These are phyloP conservation scores for Microcebus lehilahytsara DNA, from an alignment of 2,113 vertebrate genomes.

Conservation along the genomic window DNA sequence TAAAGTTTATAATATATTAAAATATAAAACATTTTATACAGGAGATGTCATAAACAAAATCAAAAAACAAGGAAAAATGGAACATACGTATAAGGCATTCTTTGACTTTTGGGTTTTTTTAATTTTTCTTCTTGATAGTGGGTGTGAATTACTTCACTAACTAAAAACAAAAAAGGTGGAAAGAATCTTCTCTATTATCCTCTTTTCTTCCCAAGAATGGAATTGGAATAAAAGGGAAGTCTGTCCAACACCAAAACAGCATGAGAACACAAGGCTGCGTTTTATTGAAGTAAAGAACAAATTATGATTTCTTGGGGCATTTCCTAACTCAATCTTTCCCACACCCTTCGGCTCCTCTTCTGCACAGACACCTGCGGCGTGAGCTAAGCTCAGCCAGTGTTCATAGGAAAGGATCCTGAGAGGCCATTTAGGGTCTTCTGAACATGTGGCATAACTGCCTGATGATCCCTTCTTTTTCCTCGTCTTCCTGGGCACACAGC, in stretches of 20 bases:
- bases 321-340: background rate
- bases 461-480: background rate
- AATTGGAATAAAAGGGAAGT: background rate
- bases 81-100: background rate
- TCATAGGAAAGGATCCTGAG: background rate
- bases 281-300: slow-evolving; percentile 39
- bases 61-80: slow-evolving; percentile 24
- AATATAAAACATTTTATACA: slow-evolving; percentile 52
- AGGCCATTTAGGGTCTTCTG: background rate
- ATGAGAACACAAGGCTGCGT: background rate
- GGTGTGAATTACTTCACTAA: slow-evolving; percentile 21
- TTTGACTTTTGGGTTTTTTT: background rate
- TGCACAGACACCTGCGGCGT: background rate
- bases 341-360: background rate
- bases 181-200: background rate
- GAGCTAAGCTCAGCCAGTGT: background rate
- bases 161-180: background rate
- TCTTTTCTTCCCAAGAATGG: slow-evolving; percentile 16
- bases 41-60: slow-evolving; percentile 25
- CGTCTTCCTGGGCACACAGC: background rate
- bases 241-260: background rate
- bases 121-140: slow-evolving; percentile 8
- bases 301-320: background rate
- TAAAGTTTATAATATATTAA: slow-evolving; percentile 42
- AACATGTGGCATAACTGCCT: background rate